These are phyloP conservation scores for Pachydiplax longipennis DNA, from an alignment of 2,888 invertebrate genomes.

Conservation along the genomic window DNA sequence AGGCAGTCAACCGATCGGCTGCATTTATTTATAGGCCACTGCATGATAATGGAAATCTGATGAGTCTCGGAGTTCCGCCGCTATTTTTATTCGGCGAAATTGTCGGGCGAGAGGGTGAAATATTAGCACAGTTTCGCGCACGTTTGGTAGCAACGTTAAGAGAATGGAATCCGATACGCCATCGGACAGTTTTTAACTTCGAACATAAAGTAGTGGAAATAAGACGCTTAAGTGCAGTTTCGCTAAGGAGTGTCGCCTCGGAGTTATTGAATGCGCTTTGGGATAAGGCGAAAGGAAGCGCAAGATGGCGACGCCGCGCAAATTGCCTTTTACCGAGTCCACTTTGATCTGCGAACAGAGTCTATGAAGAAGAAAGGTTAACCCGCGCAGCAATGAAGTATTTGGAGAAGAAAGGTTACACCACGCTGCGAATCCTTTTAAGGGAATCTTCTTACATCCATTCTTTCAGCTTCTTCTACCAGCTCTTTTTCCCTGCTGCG, in stretches of 20 bases:
- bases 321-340: background rate
- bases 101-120: too few relatives aligned
- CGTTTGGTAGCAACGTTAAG: too few relatives aligned
- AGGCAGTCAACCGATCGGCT: too few relatives aligned
- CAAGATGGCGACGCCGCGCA: background rate
- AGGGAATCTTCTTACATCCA: background rate
- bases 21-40: too few relatives aligned
- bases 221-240: background rate
- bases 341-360: background rate
- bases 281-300: background rate
- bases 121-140: too few relatives aligned
- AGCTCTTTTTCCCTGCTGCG: background rate
- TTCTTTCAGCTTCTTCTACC: background rate
- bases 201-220: background rate
- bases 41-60: too few relatives aligned
- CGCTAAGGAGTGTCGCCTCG: background rate
- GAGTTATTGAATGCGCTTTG: background rate
- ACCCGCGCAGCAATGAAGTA: background rate
- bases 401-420: background rate
- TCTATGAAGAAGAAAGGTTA: background rate
- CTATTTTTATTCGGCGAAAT: too few relatives aligned
- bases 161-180: too few relatives aligned
- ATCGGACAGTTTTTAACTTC: too few relatives aligned
- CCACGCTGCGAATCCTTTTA: background rate
- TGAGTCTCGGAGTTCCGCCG: too few relatives aligned